Evolutionary conservation across 1,140 invertebrate species (phyloP), one percentile per base, ranked within the genome.

Genomic region (Dendroctonus valens): DNA sequence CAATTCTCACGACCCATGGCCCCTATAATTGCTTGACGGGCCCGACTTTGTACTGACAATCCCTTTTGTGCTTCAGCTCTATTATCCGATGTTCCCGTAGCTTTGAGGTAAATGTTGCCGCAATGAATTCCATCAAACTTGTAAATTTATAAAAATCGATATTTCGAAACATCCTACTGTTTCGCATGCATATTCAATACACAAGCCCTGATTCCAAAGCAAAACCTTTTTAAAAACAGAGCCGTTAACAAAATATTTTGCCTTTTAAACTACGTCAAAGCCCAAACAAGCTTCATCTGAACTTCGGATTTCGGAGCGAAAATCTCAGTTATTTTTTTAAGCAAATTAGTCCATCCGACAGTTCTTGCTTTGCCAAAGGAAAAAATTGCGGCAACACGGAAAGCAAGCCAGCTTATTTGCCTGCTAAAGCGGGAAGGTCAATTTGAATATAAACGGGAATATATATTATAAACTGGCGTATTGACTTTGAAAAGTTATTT

Each of bases 241-340:
- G 9, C 48, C 46, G 46, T 12, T 61, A 44, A 51, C 9, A 63
- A 61, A 63, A 63, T 53, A 63, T 63, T 53, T 63, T 42, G 37
- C 49, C 38, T 63, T 63, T 54, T 54, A 53, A 58, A 53, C 40
- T 15, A 40, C 40, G n/a, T 26, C 15, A 40, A 9, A 41, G 40
- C 38, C 12, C 41, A 63, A 53, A 52, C 15, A 53, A 50, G 54
- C 15, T 63, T 51, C 14, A 51, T 51, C 49, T 51, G 11, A 51
- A 7, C 14, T 12, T 11, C 1, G 42, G 49, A 12, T 12, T 8
- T 6, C 9, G 40, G 9, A 37, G 11, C 40, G 7, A 41, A 14
- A 44, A 14, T 55, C 53, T 41, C 26, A 3, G 12, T 11, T 58
- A 58, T 58, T 58, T 58, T 58, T 58, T 38, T 58, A 58, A 41